Conservation (phyloP, 2,797 vertebrate species). For the Aplochiton taeniatus region DNA sequence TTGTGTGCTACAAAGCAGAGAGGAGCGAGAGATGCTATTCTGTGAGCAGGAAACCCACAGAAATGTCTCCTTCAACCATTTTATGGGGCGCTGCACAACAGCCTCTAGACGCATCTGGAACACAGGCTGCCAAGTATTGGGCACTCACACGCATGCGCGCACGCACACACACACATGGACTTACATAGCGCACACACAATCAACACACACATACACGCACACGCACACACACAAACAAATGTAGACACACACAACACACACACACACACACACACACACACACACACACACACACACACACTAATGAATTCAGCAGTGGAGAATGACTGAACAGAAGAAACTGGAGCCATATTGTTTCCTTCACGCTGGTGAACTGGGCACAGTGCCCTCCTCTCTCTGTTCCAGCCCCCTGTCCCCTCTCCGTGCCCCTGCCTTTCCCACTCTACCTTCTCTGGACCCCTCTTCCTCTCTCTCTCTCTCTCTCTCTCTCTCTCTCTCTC, state of each 20-base stretch:
- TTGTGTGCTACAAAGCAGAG: conserved; percentile 69
- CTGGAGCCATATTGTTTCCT: conserved; percentile 70
- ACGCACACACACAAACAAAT: conserved; percentile 7
- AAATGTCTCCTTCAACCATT: conserved; percentile 83
- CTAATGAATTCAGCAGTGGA: conserved; percentile 62
- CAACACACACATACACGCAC: neutral
- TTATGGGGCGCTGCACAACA: conserved; percentile 80
- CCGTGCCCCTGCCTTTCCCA: neutral
- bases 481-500: conserved; percentile 28
- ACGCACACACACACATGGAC: too few species aligned
- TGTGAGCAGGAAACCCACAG: conserved; percentile 83
- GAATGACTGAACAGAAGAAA: conserved; percentile 66
- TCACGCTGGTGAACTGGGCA: conserved; percentile 67
- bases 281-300: conserved; percentile 29
- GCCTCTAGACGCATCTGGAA: conserved; percentile 81
- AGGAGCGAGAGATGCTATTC: conserved; percentile 68
- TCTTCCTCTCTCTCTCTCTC: conserved; percentile 46
- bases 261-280: conserved; percentile 33
- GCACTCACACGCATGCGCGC: too few species aligned
- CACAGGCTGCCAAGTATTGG: conserved; percentile 69
- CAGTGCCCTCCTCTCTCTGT: conserved; percentile 42
- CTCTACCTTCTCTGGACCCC: conserved; percentile 34
- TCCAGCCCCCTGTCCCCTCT: conserved; percentile 5
- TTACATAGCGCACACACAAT: conserved; percentile 11
- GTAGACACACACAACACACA: conserved; percentile 47